Percentiles rank a stretch among this genome's conserved stretches.
Evolutionary conservation across 2,888 invertebrate genomes (phyloP).

Genomic region (Biston betularia): DNA sequence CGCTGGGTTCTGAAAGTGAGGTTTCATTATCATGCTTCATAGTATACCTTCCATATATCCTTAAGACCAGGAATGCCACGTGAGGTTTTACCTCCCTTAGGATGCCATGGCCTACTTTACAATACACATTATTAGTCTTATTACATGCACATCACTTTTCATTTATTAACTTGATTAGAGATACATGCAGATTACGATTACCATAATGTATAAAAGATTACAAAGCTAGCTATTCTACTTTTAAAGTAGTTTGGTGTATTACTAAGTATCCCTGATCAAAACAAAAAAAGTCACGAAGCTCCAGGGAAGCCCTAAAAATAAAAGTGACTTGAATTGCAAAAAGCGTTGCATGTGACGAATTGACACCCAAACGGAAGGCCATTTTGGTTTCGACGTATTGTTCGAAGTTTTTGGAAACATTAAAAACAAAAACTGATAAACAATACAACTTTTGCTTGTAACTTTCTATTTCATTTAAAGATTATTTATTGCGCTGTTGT

Average conservation of each 20-base stretch:
- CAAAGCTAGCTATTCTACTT: background rate
- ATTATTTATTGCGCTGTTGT: slow-evolving; percentile 37
- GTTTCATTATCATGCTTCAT: slow-evolving; percentile 11
- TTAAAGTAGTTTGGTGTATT: background rate
- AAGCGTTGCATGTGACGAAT: slow-evolving; percentile 33
- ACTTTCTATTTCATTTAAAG: slow-evolving; percentile 61
- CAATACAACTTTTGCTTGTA: slow-evolving; percentile 43
- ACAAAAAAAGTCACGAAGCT: slow-evolving; percentile 6
- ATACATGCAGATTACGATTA: slow-evolving; percentile 8
- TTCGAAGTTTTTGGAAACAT: slow-evolving; percentile 43
- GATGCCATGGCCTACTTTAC: slow-evolving; percentile 24
- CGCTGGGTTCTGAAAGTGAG: slow-evolving; percentile 60
- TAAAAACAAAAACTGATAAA: slow-evolving; percentile 47
- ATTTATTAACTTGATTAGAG: slow-evolving; percentile 16
- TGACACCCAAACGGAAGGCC: slow-evolving; percentile 55
- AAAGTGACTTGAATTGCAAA: slow-evolving; percentile 18
- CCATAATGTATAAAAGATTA: background rate
- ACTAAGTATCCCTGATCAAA: background rate
- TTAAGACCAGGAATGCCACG: slow-evolving; percentile 17
- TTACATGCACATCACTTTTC: background rate
- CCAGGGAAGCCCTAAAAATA: slow-evolving; percentile 12
- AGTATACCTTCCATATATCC: background rate
- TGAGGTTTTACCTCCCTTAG: background rate
- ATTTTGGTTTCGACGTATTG: slow-evolving; percentile 54
- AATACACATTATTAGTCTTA: background rate